These are phyloP conservation scores for Syndactyla subalaris DNA, from an alignment of 2,797 vertebrate genomes.

Conservation along the genomic window DNA sequence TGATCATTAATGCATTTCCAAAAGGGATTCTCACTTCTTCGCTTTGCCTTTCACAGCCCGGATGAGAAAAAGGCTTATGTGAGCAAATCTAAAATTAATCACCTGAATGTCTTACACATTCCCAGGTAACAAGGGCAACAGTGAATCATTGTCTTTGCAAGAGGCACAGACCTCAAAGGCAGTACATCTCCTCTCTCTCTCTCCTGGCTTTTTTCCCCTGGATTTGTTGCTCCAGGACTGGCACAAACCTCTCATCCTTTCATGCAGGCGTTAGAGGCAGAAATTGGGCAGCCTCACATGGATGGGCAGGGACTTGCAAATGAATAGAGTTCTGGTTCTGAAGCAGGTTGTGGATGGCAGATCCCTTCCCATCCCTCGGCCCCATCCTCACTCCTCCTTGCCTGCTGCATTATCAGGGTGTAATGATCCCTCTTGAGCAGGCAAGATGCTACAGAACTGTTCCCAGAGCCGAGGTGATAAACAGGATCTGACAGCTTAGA, in stretches of 20 bases:
- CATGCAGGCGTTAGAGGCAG: fast-evolving
- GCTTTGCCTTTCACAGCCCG: constrained; percentile 2
- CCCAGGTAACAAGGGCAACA: background rate
- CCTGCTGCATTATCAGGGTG: background rate
- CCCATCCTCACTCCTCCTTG: background rate
- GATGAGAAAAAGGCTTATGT: background rate
- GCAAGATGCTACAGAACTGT: background rate
- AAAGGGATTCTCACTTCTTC: constrained; percentile 6
- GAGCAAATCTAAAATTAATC: constrained; percentile 27
- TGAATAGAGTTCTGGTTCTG: background rate
- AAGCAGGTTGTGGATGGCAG: background rate
- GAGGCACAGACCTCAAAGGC: background rate
- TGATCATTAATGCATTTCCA: constrained; percentile 8
- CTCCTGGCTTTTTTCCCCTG: background rate
- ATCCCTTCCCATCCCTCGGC: background rate
- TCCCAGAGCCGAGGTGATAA: background rate
- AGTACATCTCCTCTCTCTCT: background rate
- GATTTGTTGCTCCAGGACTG: background rate
- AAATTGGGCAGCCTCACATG: background rate
- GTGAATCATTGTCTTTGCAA: background rate
- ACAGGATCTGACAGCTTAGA: background rate
- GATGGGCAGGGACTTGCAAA: background rate
- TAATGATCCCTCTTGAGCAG: background rate
- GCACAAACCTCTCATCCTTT: background rate
- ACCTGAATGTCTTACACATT: background rate